These are phyloP conservation scores for Prostheceraeus crozeri DNA, from an alignment of 2,888 invertebrate genomes.

Conservation along the genomic window DNA sequence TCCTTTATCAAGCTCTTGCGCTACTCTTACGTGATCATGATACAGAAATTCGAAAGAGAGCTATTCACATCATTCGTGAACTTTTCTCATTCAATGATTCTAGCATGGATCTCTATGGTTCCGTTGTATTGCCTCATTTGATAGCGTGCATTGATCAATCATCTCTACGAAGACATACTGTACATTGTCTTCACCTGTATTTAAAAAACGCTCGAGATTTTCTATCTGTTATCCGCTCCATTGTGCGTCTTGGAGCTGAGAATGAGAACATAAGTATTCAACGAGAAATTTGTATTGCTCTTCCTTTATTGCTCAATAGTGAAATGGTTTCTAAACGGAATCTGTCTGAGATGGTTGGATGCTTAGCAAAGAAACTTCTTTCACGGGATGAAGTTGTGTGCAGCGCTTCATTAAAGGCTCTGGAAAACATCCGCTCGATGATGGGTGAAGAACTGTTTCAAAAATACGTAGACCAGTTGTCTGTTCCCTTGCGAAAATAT, in stretches of 20 bases:
- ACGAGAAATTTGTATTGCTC: not conserved
- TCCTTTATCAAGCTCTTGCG: too few species aligned
- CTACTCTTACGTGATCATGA: too few species aligned
- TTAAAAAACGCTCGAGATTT: constrained; percentile 47
- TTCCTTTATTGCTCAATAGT: not conserved
- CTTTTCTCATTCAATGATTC: too few species aligned
- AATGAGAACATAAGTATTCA: constrained; percentile 15
- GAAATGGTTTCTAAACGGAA: constrained; percentile 32
- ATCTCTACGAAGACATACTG: too few species aligned
- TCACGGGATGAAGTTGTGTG: constrained; percentile 23
- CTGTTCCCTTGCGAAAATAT: constrained; percentile 21
- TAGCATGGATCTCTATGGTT: too few species aligned
- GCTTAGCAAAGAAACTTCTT: constrained; percentile 14
- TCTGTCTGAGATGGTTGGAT: constrained; percentile 14
- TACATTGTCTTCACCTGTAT: constrained; percentile 58
- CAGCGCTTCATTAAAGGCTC: constrained; percentile 24
- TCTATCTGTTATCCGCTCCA: not conserved
- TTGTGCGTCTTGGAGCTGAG: constrained; percentile 25
- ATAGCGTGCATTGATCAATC: too few species aligned
- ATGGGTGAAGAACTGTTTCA: constrained; percentile 27
- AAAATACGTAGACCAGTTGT: constrained; percentile 22
- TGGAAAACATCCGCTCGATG: constrained; percentile 17
- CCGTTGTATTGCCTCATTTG: too few species aligned
- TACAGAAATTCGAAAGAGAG: too few species aligned
- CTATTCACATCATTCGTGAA: too few species aligned